A percentile compares a stretch with the other conserved stretches of the same genome.
These are phyloP conservation scores for Siphamia tubifer DNA, from an alignment of 2,113 vertebrate species.

Conservation along the genomic window DNA sequence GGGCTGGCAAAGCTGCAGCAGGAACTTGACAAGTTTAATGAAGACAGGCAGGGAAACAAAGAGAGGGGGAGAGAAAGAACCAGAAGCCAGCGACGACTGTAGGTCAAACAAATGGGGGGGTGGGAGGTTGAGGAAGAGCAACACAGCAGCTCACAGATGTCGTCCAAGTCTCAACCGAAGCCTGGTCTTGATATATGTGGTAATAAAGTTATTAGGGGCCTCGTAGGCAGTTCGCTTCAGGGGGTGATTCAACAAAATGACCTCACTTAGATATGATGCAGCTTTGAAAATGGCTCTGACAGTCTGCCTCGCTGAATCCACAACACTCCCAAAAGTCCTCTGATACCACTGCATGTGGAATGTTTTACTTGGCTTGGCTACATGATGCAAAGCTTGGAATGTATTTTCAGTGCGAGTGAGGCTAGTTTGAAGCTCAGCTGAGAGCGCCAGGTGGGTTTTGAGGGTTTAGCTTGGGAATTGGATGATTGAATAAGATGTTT, in stretches of 20 bases:
- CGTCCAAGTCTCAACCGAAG: slow-evolving; percentile 24
- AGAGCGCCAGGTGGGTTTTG: slow-evolving; percentile 17
- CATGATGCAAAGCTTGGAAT: slow-evolving; percentile 39
- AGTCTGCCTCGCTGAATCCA: slow-evolving; percentile 11
- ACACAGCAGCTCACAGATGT: slow-evolving; percentile 7
- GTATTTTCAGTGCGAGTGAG: slow-evolving; percentile 17
- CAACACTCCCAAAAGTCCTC: slow-evolving; percentile 29
- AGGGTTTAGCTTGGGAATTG: slow-evolving; percentile 17
- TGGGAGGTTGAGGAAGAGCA: slow-evolving; percentile 4
- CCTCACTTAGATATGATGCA: slow-evolving; percentile 49
- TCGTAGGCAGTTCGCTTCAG: slow-evolving; percentile 24
- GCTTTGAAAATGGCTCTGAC: slow-evolving; percentile 40
- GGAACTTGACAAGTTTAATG: slow-evolving; percentile 72
- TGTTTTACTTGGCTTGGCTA: slow-evolving; percentile 56
- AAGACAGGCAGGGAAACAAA: slow-evolving; percentile 71
- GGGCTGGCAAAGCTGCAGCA: slow-evolving; percentile 49
- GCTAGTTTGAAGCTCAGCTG: slow-evolving; percentile 12
- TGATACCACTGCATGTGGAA: slow-evolving; percentile 39
- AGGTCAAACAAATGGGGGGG: slow-evolving; percentile 43
- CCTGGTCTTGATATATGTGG: slow-evolving; percentile 44
- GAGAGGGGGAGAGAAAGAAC: slow-evolving; percentile 5
- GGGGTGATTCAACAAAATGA: slow-evolving; percentile 46
- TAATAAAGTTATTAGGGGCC: slow-evolving; percentile 56
- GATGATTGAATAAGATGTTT: slow-evolving; percentile 15
- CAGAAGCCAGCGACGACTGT: slow-evolving; percentile 23